phyloP scores from a whole-genome alignment of 2,797 vertebrate species.

The Sebastes cheni region DNA sequence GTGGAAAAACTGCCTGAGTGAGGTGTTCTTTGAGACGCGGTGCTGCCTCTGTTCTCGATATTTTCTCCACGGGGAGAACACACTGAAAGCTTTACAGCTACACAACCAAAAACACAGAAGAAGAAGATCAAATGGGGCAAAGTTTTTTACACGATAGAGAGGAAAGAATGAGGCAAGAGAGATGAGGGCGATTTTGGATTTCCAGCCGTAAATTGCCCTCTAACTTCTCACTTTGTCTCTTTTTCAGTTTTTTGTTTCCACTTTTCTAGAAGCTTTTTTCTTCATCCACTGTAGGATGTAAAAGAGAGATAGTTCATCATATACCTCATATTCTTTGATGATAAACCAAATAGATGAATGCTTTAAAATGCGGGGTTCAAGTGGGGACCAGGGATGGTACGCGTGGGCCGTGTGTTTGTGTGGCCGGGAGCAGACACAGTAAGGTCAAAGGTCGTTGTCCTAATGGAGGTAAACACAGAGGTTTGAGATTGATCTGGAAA shows the following conservation, averaged over 20 bases:
- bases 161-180: conserved; percentile 60
- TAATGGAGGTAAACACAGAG: conserved; percentile 18
- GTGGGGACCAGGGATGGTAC: conserved; percentile 46
- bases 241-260: conserved; percentile 49
- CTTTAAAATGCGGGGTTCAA: conserved; percentile 82
- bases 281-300: conserved; percentile 77
- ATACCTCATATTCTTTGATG: conserved; percentile 95
- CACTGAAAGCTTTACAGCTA: conserved; percentile 87
- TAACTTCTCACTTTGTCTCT: conserved; percentile 69
- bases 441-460: conserved; percentile 22
- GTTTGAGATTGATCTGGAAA: conserved; percentile 39
- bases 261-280: conserved; percentile 67
- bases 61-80: conserved; percentile 62
- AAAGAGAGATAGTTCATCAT: conserved; percentile 93
- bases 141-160: conserved; percentile 51
- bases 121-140: conserved; percentile 58
- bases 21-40: conserved; percentile 57
- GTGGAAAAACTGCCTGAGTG: conserved; percentile 12
- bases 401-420: conserved; percentile 35
- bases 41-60: conserved; percentile 77
- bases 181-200: conserved; percentile 44
- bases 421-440: conserved; percentile 27
- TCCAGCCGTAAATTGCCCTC: conserved; percentile 31
- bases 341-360: conserved; percentile 93
- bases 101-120: conserved; percentile 86